Evolutionary conservation across 2,113 vertebrate genomes (phyloP).

Genomic region (Junco hyemalis): DNA sequence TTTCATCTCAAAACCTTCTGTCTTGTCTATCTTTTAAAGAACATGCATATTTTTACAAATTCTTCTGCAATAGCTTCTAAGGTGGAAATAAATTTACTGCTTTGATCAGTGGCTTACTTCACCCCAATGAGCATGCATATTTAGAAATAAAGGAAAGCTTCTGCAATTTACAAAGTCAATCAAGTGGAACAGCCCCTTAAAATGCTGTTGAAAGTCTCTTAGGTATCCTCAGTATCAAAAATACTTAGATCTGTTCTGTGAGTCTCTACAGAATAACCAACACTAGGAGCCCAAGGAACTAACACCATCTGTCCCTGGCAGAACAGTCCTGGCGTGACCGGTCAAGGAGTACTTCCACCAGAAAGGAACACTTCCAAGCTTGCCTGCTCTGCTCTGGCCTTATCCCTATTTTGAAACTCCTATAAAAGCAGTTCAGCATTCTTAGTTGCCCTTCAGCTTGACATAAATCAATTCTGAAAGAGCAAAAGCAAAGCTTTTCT

Average conservation of each 20-base stretch:
- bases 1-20: background rate
- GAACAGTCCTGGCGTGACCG: rapidly evolving
- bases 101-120: background rate
- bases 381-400: background rate
- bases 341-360: too few relatives aligned
- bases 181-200: background rate
- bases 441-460: background rate
- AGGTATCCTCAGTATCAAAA: background rate
- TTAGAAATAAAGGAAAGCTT: background rate
- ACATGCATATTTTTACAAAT: background rate
- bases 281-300: background rate
- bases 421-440: background rate
- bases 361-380: background rate
- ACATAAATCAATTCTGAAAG: background rate
- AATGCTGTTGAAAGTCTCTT: background rate
- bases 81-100: background rate
- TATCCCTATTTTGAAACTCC: rapidly evolving
- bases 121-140: rapidly evolving
- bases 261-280: background rate
- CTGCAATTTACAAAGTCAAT: background rate
- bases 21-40: background rate
- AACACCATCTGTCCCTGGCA: rapidly evolving
- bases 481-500: background rate
- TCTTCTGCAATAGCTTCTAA: background rate
- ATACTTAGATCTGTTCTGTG: background rate